These are phyloP conservation scores for Olivierus martensii DNA, from an alignment of 1,140 invertebrate species.

Conservation along the genomic window DNA sequence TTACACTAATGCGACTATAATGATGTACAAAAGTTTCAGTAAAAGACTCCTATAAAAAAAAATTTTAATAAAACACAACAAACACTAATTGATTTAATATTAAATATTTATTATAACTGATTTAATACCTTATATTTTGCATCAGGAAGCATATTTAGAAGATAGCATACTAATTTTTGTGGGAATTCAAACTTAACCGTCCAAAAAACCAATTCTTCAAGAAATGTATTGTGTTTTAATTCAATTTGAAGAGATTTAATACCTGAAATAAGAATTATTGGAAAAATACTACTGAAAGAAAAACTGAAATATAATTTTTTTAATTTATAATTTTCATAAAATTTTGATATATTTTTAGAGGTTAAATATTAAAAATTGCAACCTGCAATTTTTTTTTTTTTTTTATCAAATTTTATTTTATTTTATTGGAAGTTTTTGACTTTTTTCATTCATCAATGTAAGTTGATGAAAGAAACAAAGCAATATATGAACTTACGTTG, in stretches of 20 bases:
- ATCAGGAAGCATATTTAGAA: slow-evolving; percentile 93
- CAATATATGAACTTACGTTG: slow-evolving; percentile 28
- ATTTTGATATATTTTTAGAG: too few species aligned
- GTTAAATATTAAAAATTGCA: too few species aligned
- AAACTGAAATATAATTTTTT: too few species aligned
- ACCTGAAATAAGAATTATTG: slow-evolving; percentile 17
- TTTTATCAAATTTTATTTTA: too few species aligned
- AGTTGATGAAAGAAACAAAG: too few species aligned
- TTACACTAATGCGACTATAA: slow-evolving; percentile 83
- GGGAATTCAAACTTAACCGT: slow-evolving; percentile 95
- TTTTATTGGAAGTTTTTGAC: too few species aligned
- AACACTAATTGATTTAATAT: slow-evolving; percentile 8
- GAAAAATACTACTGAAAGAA: too few species aligned
- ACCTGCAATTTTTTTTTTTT: too few species aligned
- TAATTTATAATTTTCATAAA: too few species aligned
- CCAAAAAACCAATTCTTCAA: slow-evolving; percentile 96
- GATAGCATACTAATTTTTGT: slow-evolving; percentile 84
- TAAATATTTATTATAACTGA: not conserved
- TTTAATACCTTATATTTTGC: slow-evolving; percentile 83
- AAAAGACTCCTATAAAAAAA: slow-evolving; percentile 59
- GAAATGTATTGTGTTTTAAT: slow-evolving; percentile 67
- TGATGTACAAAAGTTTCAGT: slow-evolving; percentile 89
- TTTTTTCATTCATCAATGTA: too few species aligned
- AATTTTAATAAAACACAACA: not conserved
- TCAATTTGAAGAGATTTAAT: slow-evolving; percentile 19